Base-by-base conservation (phyloP, 2,888 invertebrate genomes). In the Synanthedon andrenaeformis region DNA sequence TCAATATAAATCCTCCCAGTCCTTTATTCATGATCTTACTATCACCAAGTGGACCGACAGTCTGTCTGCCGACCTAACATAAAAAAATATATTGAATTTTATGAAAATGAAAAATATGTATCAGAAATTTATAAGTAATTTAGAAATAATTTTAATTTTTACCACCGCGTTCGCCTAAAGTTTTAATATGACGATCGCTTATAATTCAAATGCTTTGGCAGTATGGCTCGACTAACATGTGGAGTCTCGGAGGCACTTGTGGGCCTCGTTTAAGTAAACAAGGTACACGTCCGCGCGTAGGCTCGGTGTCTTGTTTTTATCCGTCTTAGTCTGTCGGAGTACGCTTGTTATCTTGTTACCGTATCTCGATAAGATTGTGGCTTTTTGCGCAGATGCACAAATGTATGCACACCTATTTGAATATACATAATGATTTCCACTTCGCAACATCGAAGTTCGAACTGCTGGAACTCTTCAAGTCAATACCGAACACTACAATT, bases 291-390 rank as follows among this genome's bases (percentile, higher is more conserved):
- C 74, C 66, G 70, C 73, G 76, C 72, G 80, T 79, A 78, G 81
- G 78, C 76, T 74, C 75, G 75, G 66, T 67, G 77, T 76, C 79
- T 76, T 78, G 82, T 84, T 84, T 85, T 84, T 85, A 79, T 82
- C 82, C 76, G 69, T 82, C 82, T 81, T 78, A 75, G 74, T 74
- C 69, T 66, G 71, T 74, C 80, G 82, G 76, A 81, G 74, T 76
- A 76, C 76, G 83, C 77, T 85, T 78, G 82, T 86, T 86, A 87
- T 85, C 86, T 85, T 85, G 85, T 87, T 87, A 85, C 82, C 82
- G 84, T 84, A 86, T 85, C 86, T 81, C 72, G 73, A 66, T 66
- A 71, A 81, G 83, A 84, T 84, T 82, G 77, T 81, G 71, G 79
- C 81, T 84, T 84, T 85, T 85, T 86, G 79, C 70, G 61, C 65